A percentile compares a stretch with the other conserved stretches of the same genome.
phyloP scores from a whole-genome alignment of 2,888 invertebrate genomes.

The Aradus depressus region DNA sequence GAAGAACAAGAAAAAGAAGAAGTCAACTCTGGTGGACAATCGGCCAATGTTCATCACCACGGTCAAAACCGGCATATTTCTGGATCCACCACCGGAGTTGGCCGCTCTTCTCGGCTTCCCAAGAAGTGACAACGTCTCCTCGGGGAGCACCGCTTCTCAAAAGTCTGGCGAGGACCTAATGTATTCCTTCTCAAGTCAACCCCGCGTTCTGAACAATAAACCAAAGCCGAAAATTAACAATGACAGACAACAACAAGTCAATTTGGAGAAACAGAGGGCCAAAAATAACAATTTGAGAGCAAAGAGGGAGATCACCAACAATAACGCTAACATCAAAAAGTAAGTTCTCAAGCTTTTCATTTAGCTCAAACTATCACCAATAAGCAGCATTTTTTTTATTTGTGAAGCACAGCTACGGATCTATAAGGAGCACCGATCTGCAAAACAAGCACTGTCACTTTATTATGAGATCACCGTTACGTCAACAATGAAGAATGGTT shows the following conservation, averaged over 20 bases:
- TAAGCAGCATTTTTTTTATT: too few relatives aligned
- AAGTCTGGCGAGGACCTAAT: conserved; percentile 33
- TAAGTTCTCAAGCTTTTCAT: background rate
- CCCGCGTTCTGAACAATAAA: conserved; percentile 32
- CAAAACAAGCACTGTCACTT: too few relatives aligned
- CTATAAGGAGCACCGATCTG: too few relatives aligned
- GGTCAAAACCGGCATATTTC: conserved; percentile 65
- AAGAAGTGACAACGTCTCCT: conserved; percentile 36
- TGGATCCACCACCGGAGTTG: conserved; percentile 63
- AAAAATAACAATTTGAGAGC: conserved; percentile 14
- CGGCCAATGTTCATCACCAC: conserved; percentile 59
- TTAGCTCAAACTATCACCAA: too few relatives aligned
- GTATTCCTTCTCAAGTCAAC: conserved; percentile 35
- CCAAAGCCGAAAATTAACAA: conserved; percentile 21
- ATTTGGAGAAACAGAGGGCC: conserved; percentile 16
- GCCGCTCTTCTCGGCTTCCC: conserved; percentile 51
- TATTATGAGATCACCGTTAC: too few relatives aligned
- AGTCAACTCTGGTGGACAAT: conserved; percentile 25
- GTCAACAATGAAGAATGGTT: too few relatives aligned
- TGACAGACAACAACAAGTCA: conserved; percentile 10
- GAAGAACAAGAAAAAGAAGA: conserved; percentile 30
- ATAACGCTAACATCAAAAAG: background rate
- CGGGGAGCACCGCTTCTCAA: conserved; percentile 31
- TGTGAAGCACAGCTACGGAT: too few relatives aligned
- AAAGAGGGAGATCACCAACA: conserved; percentile 17